These are phyloP conservation scores for Camelus dromedarius DNA, from an alignment of 2,113 vertebrate genomes.

Conservation along the genomic window DNA sequence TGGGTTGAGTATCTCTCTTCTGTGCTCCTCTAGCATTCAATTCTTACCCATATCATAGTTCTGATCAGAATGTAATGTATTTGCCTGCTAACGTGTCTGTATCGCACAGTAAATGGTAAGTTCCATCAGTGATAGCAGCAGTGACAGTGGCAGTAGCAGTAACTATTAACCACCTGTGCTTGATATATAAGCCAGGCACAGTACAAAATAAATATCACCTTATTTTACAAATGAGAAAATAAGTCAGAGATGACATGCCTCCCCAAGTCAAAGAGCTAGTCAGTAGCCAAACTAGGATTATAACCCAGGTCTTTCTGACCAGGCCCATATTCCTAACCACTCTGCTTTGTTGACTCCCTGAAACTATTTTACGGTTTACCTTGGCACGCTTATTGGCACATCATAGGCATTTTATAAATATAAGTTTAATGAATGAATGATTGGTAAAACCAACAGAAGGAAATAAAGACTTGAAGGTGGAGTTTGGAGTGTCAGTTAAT, in stretches of 20 bases:
- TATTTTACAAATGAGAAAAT: conserved; percentile 48
- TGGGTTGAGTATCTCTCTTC: not conserved
- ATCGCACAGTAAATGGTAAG: not conserved
- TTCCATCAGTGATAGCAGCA: not conserved
- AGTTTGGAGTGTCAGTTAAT: not conserved
- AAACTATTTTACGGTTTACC: not conserved
- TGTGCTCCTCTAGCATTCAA: not conserved
- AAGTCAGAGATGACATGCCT: not conserved
- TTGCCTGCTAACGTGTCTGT: not conserved
- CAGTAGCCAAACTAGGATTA: not conserved
- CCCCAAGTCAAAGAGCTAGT: not conserved
- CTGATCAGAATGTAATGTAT: not conserved
- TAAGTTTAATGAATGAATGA: conserved; percentile 13
- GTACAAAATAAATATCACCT: not conserved
- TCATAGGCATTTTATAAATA: not conserved
- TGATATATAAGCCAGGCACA: not conserved
- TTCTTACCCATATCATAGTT: not conserved
- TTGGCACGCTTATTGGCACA: not conserved
- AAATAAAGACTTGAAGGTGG: conserved; percentile 6
- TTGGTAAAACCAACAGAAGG: conserved; percentile 12
- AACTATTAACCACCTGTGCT: not conserved
- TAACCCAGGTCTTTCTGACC: not conserved
- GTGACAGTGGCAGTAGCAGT: not conserved
- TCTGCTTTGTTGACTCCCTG: not conserved
- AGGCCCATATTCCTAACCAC: not conserved